phyloP scores from a whole-genome alignment of 1,140 invertebrate species.

The Daktulosphaira vitifoliae region DNA sequence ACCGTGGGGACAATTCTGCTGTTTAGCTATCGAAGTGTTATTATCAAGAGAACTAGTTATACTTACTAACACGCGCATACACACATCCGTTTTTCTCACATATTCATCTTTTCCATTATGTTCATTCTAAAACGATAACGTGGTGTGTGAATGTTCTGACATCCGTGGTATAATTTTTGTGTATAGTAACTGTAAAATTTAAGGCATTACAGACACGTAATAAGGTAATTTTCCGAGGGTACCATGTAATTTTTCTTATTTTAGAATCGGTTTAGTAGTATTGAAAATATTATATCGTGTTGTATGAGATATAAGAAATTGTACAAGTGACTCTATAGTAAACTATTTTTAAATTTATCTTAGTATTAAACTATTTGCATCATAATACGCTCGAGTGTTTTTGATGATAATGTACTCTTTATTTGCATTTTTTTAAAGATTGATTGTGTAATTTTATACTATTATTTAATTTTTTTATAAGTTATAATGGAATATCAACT shows the following conservation, averaged over 20 bases:
- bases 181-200: conserved; percentile 15
- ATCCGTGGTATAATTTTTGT: conserved; percentile 21
- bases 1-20: conserved; percentile 4
- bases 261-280: no score
- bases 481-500: no score
- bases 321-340: no score
- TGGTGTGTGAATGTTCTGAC: conserved; percentile 22
- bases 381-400: no score
- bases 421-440: no score
- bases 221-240: not conserved
- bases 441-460: no score
- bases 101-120: conserved; percentile 28
- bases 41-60: conserved; percentile 4
- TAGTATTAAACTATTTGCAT: no score
- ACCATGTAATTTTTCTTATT: not conserved
- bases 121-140: conserved; percentile 21
- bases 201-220: not conserved
- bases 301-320: no score
- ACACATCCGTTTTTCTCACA: conserved; percentile 30
- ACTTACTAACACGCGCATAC: not conserved
- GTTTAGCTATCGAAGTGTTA: not conserved
- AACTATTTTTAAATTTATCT: no score
- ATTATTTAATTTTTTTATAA: no score
- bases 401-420: no score
- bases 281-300: no score